Conservation (phyloP, 2,113 vertebrate species). For the Papio anubis region DNA sequence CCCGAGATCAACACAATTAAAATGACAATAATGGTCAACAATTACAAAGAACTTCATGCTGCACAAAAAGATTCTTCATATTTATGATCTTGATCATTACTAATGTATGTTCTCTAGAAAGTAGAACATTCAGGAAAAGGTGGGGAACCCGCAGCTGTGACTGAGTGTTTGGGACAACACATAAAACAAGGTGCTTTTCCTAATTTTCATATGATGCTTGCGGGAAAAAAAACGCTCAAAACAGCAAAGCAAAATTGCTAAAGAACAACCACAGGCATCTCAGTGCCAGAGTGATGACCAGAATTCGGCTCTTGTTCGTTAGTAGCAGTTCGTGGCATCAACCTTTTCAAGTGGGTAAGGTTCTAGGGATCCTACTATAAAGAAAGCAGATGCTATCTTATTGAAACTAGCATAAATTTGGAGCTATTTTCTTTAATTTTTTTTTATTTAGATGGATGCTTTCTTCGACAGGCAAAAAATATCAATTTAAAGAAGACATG, state of each 20-base stretch:
- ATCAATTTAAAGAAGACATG: background rate
- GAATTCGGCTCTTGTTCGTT: background rate
- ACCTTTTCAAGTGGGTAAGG: background rate
- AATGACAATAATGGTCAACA: background rate
- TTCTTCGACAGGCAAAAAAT: background rate
- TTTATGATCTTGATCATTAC: background rate
- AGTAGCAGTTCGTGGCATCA: background rate
- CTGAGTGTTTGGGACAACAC: background rate
- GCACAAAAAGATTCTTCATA: background rate
- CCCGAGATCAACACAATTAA: background rate
- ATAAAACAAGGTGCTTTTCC: background rate
- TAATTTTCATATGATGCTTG: background rate
- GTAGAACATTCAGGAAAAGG: no score
- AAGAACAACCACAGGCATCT: background rate
- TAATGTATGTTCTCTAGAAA: background rate
- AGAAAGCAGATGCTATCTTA: background rate
- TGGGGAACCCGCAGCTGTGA: accelerated
- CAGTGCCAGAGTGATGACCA: accelerated
- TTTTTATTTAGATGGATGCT: background rate
- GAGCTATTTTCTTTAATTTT: background rate
- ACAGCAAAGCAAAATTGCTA: background rate
- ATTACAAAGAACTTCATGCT: background rate
- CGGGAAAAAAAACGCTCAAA: background rate
- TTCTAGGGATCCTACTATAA: background rate
- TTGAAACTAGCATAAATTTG: no score